These are phyloP conservation scores for Megastigmus dorsalis DNA, from an alignment of 2,888 invertebrate species.

Conservation along the genomic window DNA sequence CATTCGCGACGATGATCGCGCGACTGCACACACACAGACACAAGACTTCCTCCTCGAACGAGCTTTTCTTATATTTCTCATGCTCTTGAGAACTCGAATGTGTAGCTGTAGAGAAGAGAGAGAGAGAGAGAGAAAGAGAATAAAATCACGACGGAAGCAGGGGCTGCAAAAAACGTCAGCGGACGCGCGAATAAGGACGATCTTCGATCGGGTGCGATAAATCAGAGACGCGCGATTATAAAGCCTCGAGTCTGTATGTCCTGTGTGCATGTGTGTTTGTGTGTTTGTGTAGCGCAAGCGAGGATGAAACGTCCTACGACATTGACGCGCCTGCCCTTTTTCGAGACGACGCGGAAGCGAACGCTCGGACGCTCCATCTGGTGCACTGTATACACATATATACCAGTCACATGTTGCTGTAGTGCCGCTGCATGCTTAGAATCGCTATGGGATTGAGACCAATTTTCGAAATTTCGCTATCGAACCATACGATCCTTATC, in stretches of 20 bases:
- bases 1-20: conserved; percentile 43
- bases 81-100: too few species aligned
- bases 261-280: too few species aligned
- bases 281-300: neutral
- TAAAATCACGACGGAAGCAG: conserved; percentile 2
- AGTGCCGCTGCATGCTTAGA: too few species aligned
- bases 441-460: too few species aligned
- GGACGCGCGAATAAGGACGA: conserved; percentile 31
- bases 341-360: conserved; percentile 22
- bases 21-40: neutral
- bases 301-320: conserved; percentile 27
- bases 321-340: conserved; percentile 24
- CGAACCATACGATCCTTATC: too few species aligned
- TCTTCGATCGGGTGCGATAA: conserved; percentile 39
- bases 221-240: conserved; percentile 21
- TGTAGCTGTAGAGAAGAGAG: too few species aligned
- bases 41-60: conserved; percentile 30
- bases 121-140: conserved; percentile 21
- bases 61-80: conserved; percentile 20
- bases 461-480: conserved; percentile 32
- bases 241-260: too few species aligned
- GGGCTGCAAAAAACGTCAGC: conserved; percentile 22
- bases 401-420: too few species aligned
- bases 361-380: neutral
- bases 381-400: too few species aligned